phyloP scores from a whole-genome alignment of 2,797 vertebrate genomes.

The Spinibarbus caldwelli region DNA sequence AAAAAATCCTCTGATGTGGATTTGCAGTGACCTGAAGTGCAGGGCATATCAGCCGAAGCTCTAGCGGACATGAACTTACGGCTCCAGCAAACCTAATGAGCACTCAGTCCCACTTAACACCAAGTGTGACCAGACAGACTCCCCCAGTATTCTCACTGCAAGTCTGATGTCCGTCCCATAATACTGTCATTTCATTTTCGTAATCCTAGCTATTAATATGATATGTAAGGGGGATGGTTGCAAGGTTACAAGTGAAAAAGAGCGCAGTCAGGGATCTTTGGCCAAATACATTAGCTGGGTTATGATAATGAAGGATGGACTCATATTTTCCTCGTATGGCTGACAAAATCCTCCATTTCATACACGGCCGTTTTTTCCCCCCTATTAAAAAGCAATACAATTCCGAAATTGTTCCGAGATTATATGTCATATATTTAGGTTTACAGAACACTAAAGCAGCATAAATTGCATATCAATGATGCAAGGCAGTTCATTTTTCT shows the following conservation, averaged over 20 bases:
- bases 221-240: constrained; percentile 74
- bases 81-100: constrained; percentile 79
- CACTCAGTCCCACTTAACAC: constrained; percentile 79
- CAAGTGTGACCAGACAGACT: constrained; percentile 78
- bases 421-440: constrained; percentile 51
- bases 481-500: constrained; percentile 57
- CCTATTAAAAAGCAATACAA: constrained; percentile 43
- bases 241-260: constrained; percentile 68
- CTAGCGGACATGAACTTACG: constrained; percentile 73
- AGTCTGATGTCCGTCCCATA: constrained; percentile 75
- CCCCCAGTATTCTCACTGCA: constrained; percentile 76
- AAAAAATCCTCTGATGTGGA: constrained; percentile 71
- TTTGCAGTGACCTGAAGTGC: constrained; percentile 69
- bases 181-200: constrained; percentile 78
- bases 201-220: constrained; percentile 82
- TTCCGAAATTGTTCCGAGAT: constrained; percentile 47
- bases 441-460: constrained; percentile 51
- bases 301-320: constrained; percentile 29
- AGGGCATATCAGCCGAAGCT: constrained; percentile 72
- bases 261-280: constrained; percentile 59
- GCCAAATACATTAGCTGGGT: constrained; percentile 48
- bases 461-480: constrained; percentile 53
- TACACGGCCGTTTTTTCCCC: constrained; percentile 2
- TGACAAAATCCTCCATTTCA: constrained; percentile 35
- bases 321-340: constrained; percentile 36